These are phyloP conservation scores for Xyliphius kryptos DNA, from an alignment of 2,113 vertebrate genomes.

Conservation along the genomic window DNA sequence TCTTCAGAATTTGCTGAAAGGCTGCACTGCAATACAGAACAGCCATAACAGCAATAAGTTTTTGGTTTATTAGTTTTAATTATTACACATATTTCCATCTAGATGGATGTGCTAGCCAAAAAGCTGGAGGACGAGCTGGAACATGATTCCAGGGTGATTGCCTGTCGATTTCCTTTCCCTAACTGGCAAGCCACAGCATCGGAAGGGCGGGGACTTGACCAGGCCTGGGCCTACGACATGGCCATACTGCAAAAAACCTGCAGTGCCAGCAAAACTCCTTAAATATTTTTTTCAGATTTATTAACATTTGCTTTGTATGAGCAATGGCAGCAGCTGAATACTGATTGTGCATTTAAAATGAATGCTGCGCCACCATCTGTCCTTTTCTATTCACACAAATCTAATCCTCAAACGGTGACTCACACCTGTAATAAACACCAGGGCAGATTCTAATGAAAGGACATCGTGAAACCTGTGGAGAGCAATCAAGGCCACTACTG, in stretches of 20 bases:
- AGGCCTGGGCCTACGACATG: slow-evolving; percentile 64
- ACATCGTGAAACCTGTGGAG: background rate
- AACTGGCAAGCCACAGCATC: slow-evolving; percentile 50
- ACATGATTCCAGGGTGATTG: slow-evolving; percentile 52
- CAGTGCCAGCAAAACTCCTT: background rate
- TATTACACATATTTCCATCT: slow-evolving; percentile 5
- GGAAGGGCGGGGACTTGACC: slow-evolving; percentile 54
- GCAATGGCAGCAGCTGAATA: background rate
- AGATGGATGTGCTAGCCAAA: slow-evolving; percentile 61
- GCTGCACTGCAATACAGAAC: too few relatives aligned
- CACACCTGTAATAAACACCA: background rate
- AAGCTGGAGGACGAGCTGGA: slow-evolving; percentile 62
- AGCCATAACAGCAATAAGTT: too few relatives aligned
- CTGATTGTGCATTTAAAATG: background rate
- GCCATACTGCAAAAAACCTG: slow-evolving; percentile 32
- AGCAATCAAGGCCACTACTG: background rate
- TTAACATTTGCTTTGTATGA: background rate
- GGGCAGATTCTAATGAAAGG: background rate
- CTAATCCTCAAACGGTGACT: background rate
- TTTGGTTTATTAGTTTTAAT: background rate
- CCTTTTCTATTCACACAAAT: background rate
- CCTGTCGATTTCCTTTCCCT: slow-evolving; percentile 61
- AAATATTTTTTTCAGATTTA: background rate
- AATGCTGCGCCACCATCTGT: background rate
- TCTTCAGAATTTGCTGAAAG: too few relatives aligned